These are phyloP conservation scores for Pandion haliaetus DNA, from an alignment of 2,113 vertebrate species.

Conservation along the genomic window DNA sequence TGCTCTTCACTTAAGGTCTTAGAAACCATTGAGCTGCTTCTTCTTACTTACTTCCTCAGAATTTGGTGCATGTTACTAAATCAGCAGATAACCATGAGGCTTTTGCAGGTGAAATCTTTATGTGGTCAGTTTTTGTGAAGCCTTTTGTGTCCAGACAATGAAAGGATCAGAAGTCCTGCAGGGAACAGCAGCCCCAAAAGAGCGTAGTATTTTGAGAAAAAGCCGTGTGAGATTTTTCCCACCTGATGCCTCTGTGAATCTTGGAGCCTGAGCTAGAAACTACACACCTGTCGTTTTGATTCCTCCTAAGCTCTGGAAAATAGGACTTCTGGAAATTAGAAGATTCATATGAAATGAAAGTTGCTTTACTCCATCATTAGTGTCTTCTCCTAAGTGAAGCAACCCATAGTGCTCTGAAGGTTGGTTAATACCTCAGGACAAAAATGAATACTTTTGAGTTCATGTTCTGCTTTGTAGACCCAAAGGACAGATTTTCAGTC, in stretches of 20 bases:
- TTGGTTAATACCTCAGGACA: not conserved
- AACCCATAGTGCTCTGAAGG: not conserved
- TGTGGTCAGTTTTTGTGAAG: not conserved
- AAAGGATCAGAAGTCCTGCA: not conserved
- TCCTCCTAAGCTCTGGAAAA: not conserved
- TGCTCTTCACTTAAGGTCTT: not conserved
- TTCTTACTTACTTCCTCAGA: not conserved
- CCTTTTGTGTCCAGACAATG: not conserved
- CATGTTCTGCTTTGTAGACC: not conserved
- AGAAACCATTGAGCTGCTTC: not conserved
- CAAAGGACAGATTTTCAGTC: not conserved
- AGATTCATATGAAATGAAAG: not conserved
- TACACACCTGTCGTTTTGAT: not conserved
- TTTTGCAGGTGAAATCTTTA: not conserved
- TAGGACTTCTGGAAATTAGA: not conserved
- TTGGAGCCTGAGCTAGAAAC: not conserved
- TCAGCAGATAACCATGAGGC: not conserved
- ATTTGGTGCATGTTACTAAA: not conserved
- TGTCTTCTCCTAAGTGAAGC: not conserved
- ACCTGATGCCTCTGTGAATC: not conserved
- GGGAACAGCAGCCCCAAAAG: not conserved
- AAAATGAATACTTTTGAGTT: not conserved
- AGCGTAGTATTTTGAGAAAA: not conserved
- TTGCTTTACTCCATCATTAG: not conserved
- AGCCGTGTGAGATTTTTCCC: not conserved